These are phyloP conservation scores for Tinea pellionella DNA, from an alignment of 2,888 invertebrate species.

Conservation along the genomic window DNA sequence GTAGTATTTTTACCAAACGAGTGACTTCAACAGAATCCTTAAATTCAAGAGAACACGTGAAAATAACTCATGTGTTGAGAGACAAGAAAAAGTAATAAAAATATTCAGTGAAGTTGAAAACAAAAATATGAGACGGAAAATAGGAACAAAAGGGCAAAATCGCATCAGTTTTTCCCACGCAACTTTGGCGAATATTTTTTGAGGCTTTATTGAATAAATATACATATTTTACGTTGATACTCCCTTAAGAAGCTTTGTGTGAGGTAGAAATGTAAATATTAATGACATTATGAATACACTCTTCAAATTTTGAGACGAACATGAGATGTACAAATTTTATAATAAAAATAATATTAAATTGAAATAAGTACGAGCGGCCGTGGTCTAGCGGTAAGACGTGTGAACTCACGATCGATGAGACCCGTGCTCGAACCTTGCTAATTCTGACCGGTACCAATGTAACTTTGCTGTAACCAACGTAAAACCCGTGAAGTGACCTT, in stretches of 20 bases:
- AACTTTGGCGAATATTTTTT: slow-evolving; percentile 50
- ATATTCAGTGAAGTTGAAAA: slow-evolving; percentile 58
- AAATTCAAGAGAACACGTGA: slow-evolving; percentile 18
- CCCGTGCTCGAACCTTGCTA: too few species aligned
- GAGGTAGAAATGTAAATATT: slow-evolving; percentile 24
- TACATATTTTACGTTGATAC: slow-evolving; percentile 50
- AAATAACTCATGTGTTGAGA: slow-evolving; percentile 48
- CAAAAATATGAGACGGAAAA: slow-evolving; percentile 55
- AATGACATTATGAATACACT: slow-evolving; percentile 19
- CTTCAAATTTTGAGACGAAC: background rate
- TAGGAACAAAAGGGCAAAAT: slow-evolving; percentile 47
- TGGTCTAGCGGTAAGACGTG: too few species aligned
- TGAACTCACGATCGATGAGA: too few species aligned
- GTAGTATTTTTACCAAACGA: slow-evolving; percentile 6
- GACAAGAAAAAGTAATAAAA: slow-evolving; percentile 55
- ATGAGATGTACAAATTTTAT: background rate
- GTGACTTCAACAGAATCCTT: background rate
- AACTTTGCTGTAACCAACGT: too few species aligned
- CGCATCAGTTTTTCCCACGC: slow-evolving; percentile 47
- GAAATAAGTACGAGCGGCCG: too few species aligned
- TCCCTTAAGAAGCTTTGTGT: slow-evolving; percentile 36
- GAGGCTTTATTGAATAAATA: slow-evolving; percentile 58
- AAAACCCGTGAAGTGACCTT: too few species aligned
- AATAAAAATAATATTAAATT: background rate
- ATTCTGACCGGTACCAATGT: too few species aligned